These are phyloP conservation scores for Drosophila subquinaria DNA, from an alignment of 2,888 invertebrate genomes.

Conservation along the genomic window DNA sequence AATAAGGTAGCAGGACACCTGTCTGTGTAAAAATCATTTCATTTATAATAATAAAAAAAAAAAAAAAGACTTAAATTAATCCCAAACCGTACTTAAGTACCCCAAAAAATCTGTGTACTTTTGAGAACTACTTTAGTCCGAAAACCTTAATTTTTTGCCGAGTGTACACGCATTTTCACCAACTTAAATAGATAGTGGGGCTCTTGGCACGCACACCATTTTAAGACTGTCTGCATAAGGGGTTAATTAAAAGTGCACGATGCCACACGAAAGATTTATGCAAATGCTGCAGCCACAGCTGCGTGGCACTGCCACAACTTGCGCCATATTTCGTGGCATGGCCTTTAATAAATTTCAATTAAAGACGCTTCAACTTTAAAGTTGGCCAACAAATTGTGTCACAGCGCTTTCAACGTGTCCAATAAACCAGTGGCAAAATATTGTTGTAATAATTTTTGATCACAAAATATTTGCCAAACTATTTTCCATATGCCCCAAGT, in stretches of 20 bases:
- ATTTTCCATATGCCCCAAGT: constrained; percentile 24
- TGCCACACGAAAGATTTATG: constrained; percentile 52
- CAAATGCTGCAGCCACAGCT: constrained; percentile 40
- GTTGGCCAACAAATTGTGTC: constrained; percentile 31
- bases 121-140: too few relatives aligned
- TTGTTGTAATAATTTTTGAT: constrained; percentile 30
- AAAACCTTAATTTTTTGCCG: too few relatives aligned
- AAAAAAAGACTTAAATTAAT: too few relatives aligned
- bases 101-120: too few relatives aligned
- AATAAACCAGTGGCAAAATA: constrained; percentile 30
- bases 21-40: too few relatives aligned
- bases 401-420: constrained; percentile 6
- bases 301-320: constrained; percentile 6
- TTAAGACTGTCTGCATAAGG: constrained; percentile 19
- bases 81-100: too few relatives aligned
- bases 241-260: constrained; percentile 64
- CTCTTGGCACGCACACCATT: background rate
- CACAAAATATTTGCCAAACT: constrained; percentile 37
- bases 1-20: too few relatives aligned
- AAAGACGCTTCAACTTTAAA: constrained; percentile 52
- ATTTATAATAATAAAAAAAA: too few relatives aligned
- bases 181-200: too few relatives aligned
- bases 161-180: background rate
- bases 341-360: constrained; percentile 18
- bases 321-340: background rate